phyloP scores from a whole-genome alignment of 2,888 invertebrate species.

The Actias luna region DNA sequence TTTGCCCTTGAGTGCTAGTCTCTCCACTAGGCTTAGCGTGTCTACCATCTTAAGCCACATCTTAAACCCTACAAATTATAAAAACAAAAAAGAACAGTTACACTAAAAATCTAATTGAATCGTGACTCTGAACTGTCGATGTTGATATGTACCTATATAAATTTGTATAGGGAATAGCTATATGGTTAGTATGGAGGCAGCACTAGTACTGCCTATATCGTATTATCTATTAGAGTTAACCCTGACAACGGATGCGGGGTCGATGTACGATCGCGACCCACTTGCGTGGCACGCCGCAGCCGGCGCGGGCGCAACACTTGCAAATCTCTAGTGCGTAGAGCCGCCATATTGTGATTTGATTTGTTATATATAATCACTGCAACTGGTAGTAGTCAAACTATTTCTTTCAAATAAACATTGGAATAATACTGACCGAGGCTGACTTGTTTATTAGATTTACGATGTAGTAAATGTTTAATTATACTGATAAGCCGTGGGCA shows the following conservation, averaged over 20 bases:
- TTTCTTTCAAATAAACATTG: constrained; percentile 4
- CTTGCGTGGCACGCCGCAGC: constrained; percentile 65
- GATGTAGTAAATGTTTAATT: background rate
- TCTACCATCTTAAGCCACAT: too few species aligned
- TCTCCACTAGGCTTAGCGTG: too few species aligned
- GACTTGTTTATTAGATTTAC: background rate
- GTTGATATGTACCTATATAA: background rate
- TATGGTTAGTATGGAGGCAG: background rate
- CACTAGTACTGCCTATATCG: background rate
- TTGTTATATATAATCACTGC: constrained; percentile 2
- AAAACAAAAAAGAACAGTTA: too few species aligned
- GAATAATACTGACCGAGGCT: background rate
- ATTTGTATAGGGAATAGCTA: background rate
- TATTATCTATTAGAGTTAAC: constrained; percentile 43
- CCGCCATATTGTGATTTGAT: constrained; percentile 6
- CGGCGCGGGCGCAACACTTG: constrained; percentile 53
- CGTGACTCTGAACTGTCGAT: background rate
- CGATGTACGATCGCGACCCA: constrained; percentile 73
- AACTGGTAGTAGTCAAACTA: background rate
- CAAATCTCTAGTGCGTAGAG: constrained; percentile 51
- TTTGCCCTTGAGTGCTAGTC: too few species aligned
- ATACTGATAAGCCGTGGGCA: background rate
- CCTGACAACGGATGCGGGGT: constrained; percentile 77
- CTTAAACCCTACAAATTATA: too few species aligned
- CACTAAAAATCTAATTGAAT: too few species aligned